A percentile compares a stretch with the other conserved stretches of the same genome.
Evolutionary conservation across 2,113 vertebrate genomes (phyloP).

Genomic region (Zapornia atra): DNA sequence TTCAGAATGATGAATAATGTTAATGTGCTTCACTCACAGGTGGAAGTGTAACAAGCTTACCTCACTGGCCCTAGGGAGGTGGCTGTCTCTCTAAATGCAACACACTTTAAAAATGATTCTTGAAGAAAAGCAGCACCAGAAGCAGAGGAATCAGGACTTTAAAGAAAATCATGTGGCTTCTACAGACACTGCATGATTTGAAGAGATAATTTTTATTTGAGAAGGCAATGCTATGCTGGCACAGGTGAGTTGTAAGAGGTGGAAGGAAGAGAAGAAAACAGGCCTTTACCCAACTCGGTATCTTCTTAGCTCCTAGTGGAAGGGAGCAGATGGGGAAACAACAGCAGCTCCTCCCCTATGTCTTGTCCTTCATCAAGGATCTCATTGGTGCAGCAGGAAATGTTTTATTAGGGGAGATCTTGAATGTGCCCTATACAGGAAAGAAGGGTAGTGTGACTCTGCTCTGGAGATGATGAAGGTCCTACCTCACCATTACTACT

Average conservation of each 20-base stretch:
- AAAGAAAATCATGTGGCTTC: background rate
- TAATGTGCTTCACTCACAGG: background rate
- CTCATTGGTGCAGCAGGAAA: background rate
- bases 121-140: background rate
- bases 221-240: background rate
- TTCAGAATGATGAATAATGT: background rate
- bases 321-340: background rate
- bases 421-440: background rate
- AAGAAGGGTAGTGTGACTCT: background rate
- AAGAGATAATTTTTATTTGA: background rate
- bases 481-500: background rate
- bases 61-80: background rate
- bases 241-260: background rate
- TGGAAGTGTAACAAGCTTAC: background rate
- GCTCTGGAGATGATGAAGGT: background rate
- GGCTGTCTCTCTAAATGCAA: background rate
- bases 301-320: background rate
- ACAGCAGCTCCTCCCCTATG: background rate
- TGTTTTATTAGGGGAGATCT: background rate
- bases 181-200: background rate
- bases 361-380: background rate
- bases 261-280: background rate
- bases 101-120: background rate
- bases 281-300: accelerated
- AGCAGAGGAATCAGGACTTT: background rate